Conservation (phyloP, 2,888 invertebrate species). For the Drosophila stalkeri region DNA sequence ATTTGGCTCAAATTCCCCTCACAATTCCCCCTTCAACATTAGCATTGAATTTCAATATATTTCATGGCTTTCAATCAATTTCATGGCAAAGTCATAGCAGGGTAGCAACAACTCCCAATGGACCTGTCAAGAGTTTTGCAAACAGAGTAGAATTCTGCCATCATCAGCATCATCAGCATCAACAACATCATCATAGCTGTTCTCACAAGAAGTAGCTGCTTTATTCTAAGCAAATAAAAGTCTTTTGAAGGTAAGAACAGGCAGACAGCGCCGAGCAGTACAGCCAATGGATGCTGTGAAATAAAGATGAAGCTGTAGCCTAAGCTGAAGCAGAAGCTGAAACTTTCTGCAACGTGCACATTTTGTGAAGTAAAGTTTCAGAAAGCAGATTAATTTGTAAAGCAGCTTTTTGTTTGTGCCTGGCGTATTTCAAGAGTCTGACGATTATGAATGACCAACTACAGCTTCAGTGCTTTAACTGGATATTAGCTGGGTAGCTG, state of each 20-base stretch:
- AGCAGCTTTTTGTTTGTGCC: slow-evolving; percentile 50
- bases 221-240: slow-evolving; percentile 35
- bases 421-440: slow-evolving; percentile 32
- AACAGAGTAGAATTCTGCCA: slow-evolving; percentile 54
- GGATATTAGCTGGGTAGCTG: neutral
- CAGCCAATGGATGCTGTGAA: neutral
- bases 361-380: slow-evolving; percentile 54
- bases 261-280: neutral
- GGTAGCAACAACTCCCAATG: slow-evolving; percentile 62
- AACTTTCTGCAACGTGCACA: slow-evolving; percentile 56
- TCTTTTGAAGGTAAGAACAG: slow-evolving; percentile 23
- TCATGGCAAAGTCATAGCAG: slow-evolving; percentile 59
- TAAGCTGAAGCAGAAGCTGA: slow-evolving; percentile 16
- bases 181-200: slow-evolving; percentile 7
- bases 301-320: slow-evolving; percentile 19
- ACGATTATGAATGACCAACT: slow-evolving; percentile 66
- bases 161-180: slow-evolving; percentile 12
- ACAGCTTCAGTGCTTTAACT: slow-evolving; percentile 30
- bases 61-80: slow-evolving; percentile 81
- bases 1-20: slow-evolving; percentile 25
- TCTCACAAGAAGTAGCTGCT: slow-evolving; percentile 13
- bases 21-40: slow-evolving; percentile 23
- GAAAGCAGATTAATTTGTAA: slow-evolving; percentile 71
- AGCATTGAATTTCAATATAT: slow-evolving; percentile 77
- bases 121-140: slow-evolving; percentile 75